A percentile compares a stretch with the other conserved stretches of the same genome.
phyloP scores from a whole-genome alignment of 2,797 vertebrate genomes.

The Paratrypauchen microcephalus region DNA sequence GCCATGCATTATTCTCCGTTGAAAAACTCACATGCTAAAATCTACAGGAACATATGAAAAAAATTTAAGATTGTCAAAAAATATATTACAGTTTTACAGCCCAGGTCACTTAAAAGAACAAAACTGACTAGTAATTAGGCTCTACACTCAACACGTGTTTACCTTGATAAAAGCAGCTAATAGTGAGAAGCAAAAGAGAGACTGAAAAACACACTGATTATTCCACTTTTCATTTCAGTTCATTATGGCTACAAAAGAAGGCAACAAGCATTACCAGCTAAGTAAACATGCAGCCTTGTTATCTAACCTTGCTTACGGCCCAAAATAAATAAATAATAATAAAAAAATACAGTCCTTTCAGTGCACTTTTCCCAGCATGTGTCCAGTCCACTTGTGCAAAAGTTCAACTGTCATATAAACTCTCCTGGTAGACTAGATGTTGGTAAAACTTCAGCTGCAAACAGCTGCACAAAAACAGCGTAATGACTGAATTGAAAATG shows the following conservation, averaged over 20 bases:
- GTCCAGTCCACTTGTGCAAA: slow-evolving; percentile 20
- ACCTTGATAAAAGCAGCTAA: not conserved
- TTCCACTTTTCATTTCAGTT: not conserved
- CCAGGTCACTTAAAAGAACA: not conserved
- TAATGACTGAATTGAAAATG: no score
- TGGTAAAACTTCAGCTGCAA: no score
- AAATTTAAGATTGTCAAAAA: not conserved
- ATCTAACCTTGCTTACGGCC: no score
- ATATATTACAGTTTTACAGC: not conserved
- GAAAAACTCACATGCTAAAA: not conserved
- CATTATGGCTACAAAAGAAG: not conserved
- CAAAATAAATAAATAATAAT: no score
- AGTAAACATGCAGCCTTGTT: not conserved
- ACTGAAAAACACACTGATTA: no score
- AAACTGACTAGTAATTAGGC: not conserved
- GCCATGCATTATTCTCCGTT: not conserved
- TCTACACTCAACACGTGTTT: not conserved
- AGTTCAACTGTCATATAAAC: slow-evolving; percentile 11
- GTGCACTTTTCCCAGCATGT: not conserved
- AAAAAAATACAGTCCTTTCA: not conserved
- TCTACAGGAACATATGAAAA: not conserved
- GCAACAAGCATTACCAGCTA: not conserved
- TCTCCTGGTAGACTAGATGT: no score
- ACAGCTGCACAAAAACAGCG: no score
- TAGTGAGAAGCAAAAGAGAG: no score